Evolutionary conservation across 2,113 vertebrate species (phyloP), one percentile per base, ranked within the genome.

Genomic region (Sapayoa aenigma): DNA sequence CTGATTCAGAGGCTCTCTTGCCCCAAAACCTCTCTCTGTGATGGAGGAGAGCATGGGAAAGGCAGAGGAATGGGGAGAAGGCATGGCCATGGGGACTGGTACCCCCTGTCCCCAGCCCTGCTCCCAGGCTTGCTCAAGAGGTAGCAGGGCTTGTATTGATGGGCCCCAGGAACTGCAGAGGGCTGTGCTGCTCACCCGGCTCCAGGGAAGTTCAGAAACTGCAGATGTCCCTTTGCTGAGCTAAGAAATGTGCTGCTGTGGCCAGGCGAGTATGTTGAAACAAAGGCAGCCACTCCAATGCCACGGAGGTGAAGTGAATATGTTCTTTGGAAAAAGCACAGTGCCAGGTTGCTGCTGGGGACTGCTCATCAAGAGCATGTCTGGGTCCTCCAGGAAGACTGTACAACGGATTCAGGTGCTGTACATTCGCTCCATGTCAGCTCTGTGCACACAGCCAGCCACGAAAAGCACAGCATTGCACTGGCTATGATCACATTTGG

Each of bases 231-330:
- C 27, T 27, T 59, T 59, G 22, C 33, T 0, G 1, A 63, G 37
- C 60, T 65, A 49, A 47, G 80, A 69, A 69, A 65, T 0, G 4
- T 23, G 14, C 28, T 50, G 24, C 24, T 4, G 0, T 4, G 14
- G 9, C 33, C 73, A 49, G 53, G 46, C 1, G 2, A 75, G 30
- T 4, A 39, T 0, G 0, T 33, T 0, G 2, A 50, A 68, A 28
- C 35, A 46, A 74, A 74, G 55, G 28, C 3, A 0, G 25, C 44
- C 30, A 11, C 37, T 69, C 30, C 39, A 39, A 2, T 15, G 39
- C 50, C 74, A 84, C 31, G 0, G 1, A 91, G 63, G 31, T 1
- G 1, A 52, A 78, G 47, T 5, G 44, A 11, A 9, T 1, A 0
- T 68, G 47, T 62, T 66, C 42, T 56, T 27, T 49, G 35, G 42